Evolutionary conservation across 2,797 vertebrate genomes (phyloP).

Genomic region (Apogon hyalosoma): DNA sequence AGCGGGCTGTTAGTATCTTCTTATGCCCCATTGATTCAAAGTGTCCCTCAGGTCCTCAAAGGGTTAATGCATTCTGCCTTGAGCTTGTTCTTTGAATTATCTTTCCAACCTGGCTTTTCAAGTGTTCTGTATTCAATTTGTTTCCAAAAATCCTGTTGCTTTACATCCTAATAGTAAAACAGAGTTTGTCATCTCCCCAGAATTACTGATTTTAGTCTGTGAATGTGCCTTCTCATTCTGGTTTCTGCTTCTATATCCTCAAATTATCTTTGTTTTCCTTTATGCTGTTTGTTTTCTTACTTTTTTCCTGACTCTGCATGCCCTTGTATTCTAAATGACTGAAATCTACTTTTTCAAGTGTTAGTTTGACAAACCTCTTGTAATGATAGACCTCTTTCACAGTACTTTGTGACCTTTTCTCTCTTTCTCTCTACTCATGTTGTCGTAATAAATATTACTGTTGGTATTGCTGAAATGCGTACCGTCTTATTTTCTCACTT

Average conservation of each 20-base stretch:
- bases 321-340: slow-evolving; percentile 87
- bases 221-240: slow-evolving; percentile 94
- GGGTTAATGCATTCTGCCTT: slow-evolving; percentile 85
- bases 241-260: slow-evolving; percentile 87
- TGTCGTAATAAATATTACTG: slow-evolving; percentile 99
- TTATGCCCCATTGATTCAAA: neutral
- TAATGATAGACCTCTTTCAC: slow-evolving; percentile 90
- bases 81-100: slow-evolving; percentile 80
- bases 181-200: slow-evolving; percentile 84
- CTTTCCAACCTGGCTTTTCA: slow-evolving; percentile 82
- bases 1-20: neutral
- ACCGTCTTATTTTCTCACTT: slow-evolving; percentile 92
- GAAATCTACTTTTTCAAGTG: slow-evolving; percentile 84
- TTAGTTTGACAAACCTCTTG: slow-evolving; percentile 90
- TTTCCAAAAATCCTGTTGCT: slow-evolving; percentile 77
- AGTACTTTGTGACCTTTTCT: slow-evolving; percentile 92
- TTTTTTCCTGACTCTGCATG: slow-evolving; percentile 92
- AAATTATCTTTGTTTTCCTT: slow-evolving; percentile 74
- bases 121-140: slow-evolving; percentile 87
- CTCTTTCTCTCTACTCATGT: slow-evolving; percentile 90
- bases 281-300: slow-evolving; percentile 83
- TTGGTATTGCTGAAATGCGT: slow-evolving; percentile 96
- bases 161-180: slow-evolving; percentile 83
- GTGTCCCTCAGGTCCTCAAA: slow-evolving; percentile 82
- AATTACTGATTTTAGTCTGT: slow-evolving; percentile 91